Evolutionary conservation across 2,797 vertebrate genomes (phyloP), one percentile per base, ranked within the genome.

Genomic region (Cuniculus paca): DNA sequence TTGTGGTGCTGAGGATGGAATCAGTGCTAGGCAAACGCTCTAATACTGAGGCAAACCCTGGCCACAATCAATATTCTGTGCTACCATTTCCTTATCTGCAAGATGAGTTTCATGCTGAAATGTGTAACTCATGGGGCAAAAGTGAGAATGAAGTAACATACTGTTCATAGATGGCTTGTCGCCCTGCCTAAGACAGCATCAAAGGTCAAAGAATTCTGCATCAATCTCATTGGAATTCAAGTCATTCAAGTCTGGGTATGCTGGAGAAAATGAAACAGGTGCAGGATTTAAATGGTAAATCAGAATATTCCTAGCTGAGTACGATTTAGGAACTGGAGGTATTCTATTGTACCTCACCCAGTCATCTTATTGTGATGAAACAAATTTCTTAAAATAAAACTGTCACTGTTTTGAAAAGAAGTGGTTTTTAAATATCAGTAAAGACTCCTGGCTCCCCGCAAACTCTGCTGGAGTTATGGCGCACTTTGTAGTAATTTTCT

Each of bases 401-500:
- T 42, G 12, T 42, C 39, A 74, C 34, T 4, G 31, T 88, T 68
- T 89, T 79, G 48, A 94, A 97, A 92, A 90, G 48, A 68, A 50
- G 7, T 20, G 28, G 20, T 60, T 93, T 94, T 92, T 19, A 92
- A 96, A 63, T 9, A 75, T 19, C 0, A 56, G 2, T 34, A 83
- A 80, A 79, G 16, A 7, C 26, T 68, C 39, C 9, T 0, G 2
- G 52, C 36, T 74, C 31, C 13, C 22, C 42, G 50, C n/a, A 91
- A 89, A 95, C 65, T 79, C 70, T 63, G 12, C 6, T 96, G 68
- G 56, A 45, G 90, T 88, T 83, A 90, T 24, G 77, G 65, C 61
- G 95, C 68, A 4, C 50, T 94, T 79, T 91, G 63, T 17, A 78
- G 11, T 31, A 3, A 0, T 72, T 80, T 72, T 95, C 88, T 97